Base-by-base conservation (phyloP, 2,888 invertebrate genomes). In the Anthrax anthrax region DNA sequence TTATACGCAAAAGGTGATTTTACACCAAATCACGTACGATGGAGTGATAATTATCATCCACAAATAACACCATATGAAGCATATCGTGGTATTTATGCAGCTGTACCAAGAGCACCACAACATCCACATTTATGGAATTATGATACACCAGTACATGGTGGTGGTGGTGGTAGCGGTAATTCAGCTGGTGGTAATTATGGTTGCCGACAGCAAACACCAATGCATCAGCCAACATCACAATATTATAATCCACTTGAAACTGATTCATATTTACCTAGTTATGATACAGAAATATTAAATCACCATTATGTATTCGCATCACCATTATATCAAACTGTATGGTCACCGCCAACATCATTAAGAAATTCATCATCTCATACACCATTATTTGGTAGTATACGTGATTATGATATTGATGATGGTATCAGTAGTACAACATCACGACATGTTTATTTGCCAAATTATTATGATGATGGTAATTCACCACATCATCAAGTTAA, bases 1-100 rank as follows among this genome's bases (percentile, higher is more conserved):
- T 61, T 78, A 51, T 78, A 75, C 58, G 70, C 77, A 52, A 78
- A 78, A 58, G 77, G 77, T 1, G 78, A 78, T 57, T 78, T 76
- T 60, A 78, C 78, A 13, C 69, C 69, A 4, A 68, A 76, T 58
- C 77, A 78, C 61, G 74, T 76, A 48, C 65, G 74, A 39, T 78
- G 78, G 78, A 77, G 77, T 54, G 78, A 78, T 58, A 76, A 76
- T 29, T 71, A 77, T 61, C 74, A 72, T 59, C 77, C 77, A n/a
- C 68, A 68, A 47, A 32, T 32, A 9, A 76, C 76, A 13, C 77
- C 77, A 10, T 76, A 76, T 56, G 77, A 77, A 64, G 72, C 74
- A 10, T 76, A 76, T 59, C 59, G 65, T 0, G 67, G 67, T 27
- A 71, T 75, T 39, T 73, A 72, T 58, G 74, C 73, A 34, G 73